Evolutionary conservation across 2,888 invertebrate species (phyloP).

Genomic region (Nebria salina): DNA sequence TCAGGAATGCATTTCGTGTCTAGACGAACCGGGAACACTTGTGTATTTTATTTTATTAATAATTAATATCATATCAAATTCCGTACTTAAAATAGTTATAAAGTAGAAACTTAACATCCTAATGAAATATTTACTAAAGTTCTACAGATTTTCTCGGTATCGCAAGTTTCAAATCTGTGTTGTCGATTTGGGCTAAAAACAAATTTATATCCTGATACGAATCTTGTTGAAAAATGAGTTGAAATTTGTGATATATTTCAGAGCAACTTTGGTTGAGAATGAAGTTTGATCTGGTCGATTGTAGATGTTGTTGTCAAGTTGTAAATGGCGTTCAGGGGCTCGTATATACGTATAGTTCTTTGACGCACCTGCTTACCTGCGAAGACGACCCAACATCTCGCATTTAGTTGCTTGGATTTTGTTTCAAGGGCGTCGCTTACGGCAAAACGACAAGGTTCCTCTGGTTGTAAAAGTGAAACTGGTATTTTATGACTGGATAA

Average conservation of each 20-base stretch:
- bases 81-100: too few species aligned
- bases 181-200: background rate
- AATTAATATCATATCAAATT: too few species aligned
- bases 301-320: slow-evolving; percentile 35
- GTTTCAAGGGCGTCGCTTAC: slow-evolving; percentile 13
- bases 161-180: background rate
- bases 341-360: background rate
- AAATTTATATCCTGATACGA: background rate
- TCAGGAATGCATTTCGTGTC: too few species aligned
- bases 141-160: background rate
- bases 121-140: background rate
- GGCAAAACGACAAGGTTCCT: background rate
- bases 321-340: slow-evolving; percentile 37
- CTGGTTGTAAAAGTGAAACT: slow-evolving; percentile 13
- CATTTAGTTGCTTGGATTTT: background rate
- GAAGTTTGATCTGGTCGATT: slow-evolving; percentile 24
- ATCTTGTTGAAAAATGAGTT: background rate
- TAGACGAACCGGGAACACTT: too few species aligned
- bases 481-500: slow-evolving; percentile 4
- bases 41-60: too few species aligned
- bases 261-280: background rate
- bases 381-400: background rate
- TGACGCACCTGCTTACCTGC: slow-evolving; percentile 38
- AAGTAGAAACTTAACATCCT: background rate
- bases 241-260: background rate